Evolutionary conservation across 2,797 vertebrate genomes (phyloP), one percentile per base, ranked within the genome.

Genomic region (Phrynocephalus forsythii): DNA sequence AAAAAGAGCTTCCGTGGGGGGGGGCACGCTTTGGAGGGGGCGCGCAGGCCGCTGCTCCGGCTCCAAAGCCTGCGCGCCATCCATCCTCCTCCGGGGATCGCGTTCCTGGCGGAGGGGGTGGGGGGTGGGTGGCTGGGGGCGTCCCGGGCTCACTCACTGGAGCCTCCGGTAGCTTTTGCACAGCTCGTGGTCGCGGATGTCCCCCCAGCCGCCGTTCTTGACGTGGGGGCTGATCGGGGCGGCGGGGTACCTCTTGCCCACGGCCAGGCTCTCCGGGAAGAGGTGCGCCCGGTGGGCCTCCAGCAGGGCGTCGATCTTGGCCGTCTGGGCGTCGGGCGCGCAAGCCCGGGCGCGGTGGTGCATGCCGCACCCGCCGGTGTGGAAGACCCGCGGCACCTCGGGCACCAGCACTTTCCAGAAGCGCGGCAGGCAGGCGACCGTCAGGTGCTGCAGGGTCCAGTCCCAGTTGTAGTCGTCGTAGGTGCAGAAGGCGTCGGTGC

Each of bases 391-490:
- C 0, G 99, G 98, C 48, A 98, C 97, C 92, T 99, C 98, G 10
- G 98, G 98, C 84, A 99, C 98, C 97, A 99, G 97, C 75, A 99
- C 99, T 96, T 99, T 99, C 98, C 98, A 99, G 96, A 98, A 98
- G 82, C 97, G 96, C 88, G 98, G 98, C 97, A 99, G 97, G 97
- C 99, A 99, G 88, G 97, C 96, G 56, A 98, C 97, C 2, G 98
- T 99, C 94, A 99, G 95, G 93, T 99, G 97, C 75, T 99, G 99
- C 93, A 99, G 95, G 73, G 98, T 99, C 99, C 99, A 99, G 96
- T 99, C 99, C 99, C 99, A 99, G 97, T 99, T 99, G 96, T 99
- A 99, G 93, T 99, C 99, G 30, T 99, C 99, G 0, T 99, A 99
- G 86, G 98, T 98, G 97, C 99, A 99, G 97, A 99, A 99, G 83